phyloP scores from a whole-genome alignment of 2,113 vertebrate species.

The Taxidea taxus region DNA sequence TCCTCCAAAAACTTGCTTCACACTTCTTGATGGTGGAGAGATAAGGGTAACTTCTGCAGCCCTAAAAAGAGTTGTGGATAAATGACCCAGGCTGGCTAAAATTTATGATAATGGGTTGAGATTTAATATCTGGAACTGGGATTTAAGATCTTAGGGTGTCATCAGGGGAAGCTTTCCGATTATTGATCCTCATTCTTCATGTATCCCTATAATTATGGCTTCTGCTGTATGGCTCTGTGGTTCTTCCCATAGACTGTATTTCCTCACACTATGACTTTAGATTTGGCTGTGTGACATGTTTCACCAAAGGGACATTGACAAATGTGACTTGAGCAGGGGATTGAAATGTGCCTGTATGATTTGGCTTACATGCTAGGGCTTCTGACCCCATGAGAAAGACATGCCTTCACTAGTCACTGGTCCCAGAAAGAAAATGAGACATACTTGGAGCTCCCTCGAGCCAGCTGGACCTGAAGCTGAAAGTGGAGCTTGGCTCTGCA shows the following conservation, averaged over 20 bases:
- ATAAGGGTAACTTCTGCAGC: constrained; percentile 15
- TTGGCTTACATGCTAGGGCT: not conserved
- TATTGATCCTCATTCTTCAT: not conserved
- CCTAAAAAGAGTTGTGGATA: not conserved
- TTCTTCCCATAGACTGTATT: not conserved
- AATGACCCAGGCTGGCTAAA: not conserved
- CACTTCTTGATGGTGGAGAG: not conserved
- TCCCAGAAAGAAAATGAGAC: not conserved
- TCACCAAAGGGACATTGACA: not conserved
- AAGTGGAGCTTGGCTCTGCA: not conserved
- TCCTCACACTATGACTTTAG: not conserved
- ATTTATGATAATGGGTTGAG: not conserved
- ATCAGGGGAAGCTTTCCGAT: not conserved
- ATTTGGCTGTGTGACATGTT: not conserved
- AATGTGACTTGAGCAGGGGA: not conserved
- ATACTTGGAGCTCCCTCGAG: not conserved
- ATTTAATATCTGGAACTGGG: not conserved
- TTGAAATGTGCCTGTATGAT: not conserved
- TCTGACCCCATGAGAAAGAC: not conserved
- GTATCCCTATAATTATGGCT: not conserved
- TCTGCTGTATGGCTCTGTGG: not conserved
- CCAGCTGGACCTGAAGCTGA: not conserved
- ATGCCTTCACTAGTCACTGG: not conserved
- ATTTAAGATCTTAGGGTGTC: not conserved
- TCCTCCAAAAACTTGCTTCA: not conserved